Evolutionary conservation across 2,888 invertebrate genomes (phyloP).

Genomic region (Drosophila ustulata): DNA sequence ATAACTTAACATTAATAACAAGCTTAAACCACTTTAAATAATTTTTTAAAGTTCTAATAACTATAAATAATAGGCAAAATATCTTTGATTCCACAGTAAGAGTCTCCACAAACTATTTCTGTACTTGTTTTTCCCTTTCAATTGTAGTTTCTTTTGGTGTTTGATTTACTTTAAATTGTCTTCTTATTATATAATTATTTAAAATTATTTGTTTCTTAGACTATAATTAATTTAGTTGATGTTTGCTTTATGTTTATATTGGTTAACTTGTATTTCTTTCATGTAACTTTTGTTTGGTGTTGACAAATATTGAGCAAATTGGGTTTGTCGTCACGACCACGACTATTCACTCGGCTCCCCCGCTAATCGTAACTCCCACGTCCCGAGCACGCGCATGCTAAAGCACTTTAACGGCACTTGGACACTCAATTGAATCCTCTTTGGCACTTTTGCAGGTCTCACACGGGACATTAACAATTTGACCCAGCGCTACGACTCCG

Average conservation of each 20-base stretch:
- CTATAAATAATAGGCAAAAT: not conserved
- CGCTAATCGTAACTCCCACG: constrained; percentile 31
- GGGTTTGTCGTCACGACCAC: constrained; percentile 55
- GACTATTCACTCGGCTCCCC: constrained; percentile 30
- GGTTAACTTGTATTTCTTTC: constrained; percentile 8
- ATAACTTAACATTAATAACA: not conserved
- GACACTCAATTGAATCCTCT: not conserved
- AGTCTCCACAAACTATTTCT: not conserved
- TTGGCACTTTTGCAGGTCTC: constrained; percentile 75
- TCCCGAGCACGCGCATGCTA: constrained; percentile 52
- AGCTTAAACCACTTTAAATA: too few species aligned
- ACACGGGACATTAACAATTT: constrained; percentile 84
- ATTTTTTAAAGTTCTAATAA: not conserved
- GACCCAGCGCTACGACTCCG: constrained; percentile 85
- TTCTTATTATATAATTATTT: not conserved
- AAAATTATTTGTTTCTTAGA: not conserved
- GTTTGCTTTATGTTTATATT: constrained; percentile 25
- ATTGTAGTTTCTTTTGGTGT: constrained; percentile 37
- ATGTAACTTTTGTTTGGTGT: constrained; percentile 45
- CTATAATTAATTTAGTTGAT: constrained; percentile 13
- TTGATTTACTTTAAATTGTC: constrained; percentile 18
- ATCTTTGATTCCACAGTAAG: constrained; percentile 10
- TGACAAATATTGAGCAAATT: constrained; percentile 70
- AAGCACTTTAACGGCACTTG: not conserved
- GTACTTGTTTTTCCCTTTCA: constrained; percentile 1